Percentiles rank a stretch among this genome's conserved stretches.
Conservation (phyloP, 1,140 invertebrate species). For the Drosophila obscura region DNA sequence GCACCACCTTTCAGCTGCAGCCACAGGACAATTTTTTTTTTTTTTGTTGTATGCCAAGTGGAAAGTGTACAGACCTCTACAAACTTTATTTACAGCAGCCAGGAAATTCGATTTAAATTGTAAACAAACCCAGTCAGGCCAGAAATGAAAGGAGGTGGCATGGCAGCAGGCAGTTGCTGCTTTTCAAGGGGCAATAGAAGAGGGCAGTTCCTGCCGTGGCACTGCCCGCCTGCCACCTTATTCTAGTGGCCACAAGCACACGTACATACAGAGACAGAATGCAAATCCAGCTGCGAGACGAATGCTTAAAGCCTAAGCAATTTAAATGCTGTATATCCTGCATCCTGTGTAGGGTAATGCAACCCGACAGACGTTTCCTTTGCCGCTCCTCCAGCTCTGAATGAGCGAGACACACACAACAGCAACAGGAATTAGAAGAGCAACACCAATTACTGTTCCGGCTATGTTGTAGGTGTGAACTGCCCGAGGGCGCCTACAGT, state of each 20-base stretch:
- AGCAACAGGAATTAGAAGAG: constrained; percentile 47
- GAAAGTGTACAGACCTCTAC: constrained; percentile 20
- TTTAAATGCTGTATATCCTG: constrained; percentile 79
- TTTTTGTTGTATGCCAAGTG: constrained; percentile 23
- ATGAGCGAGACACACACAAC: too few relatives aligned
- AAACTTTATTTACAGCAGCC: constrained; percentile 67
- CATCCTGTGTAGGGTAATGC: constrained; percentile 62
- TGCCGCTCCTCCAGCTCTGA: neutral
- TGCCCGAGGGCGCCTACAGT: constrained; percentile 9
- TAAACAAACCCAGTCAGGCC: constrained; percentile 67
- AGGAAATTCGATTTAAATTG: constrained; percentile 81
- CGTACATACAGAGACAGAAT: constrained; percentile 26
- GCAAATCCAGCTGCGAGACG: constrained; percentile 63
- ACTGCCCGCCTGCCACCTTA: neutral
- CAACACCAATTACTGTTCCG: constrained; percentile 67
- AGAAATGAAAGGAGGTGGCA: constrained; percentile 20
- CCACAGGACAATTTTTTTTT: constrained; percentile 47
- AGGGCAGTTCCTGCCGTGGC: neutral
- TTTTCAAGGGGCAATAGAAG: neutral
- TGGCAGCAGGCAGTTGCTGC: constrained; percentile 1
- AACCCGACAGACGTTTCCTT: constrained; percentile 28
- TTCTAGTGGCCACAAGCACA: neutral
- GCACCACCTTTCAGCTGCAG: constrained; percentile 24
- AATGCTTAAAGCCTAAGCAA: constrained; percentile 71
- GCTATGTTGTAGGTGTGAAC: constrained; percentile 54